Percentiles rank a stretch among this genome's conserved stretches.
Evolutionary conservation across 2,113 vertebrate genomes (phyloP).

Genomic region (Psittacara wagleri): DNA sequence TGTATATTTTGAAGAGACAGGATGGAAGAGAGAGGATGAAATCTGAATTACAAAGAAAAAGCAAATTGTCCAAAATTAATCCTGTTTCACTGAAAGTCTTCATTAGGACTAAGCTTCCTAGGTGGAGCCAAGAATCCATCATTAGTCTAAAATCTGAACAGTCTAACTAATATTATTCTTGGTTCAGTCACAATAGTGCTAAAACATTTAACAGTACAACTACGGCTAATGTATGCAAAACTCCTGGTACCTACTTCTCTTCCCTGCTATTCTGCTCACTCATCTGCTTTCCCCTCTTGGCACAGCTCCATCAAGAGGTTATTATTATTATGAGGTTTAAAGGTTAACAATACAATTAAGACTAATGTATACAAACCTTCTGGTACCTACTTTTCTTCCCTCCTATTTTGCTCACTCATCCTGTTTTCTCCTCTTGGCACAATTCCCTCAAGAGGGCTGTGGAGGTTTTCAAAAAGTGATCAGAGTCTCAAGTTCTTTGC

Average conservation of each 20-base stretch:
- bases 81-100: neutral
- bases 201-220: neutral
- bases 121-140: neutral
- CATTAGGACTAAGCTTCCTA: neutral
- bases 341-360: neutral
- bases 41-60: neutral
- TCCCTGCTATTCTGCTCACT: neutral
- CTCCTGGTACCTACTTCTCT: neutral
- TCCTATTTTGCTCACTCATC: neutral
- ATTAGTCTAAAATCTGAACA: neutral
- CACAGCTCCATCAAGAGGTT: neutral
- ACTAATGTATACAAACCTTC: neutral
- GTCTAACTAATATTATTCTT: neutral
- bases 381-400: neutral
- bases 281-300: neutral
- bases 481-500: neutral
- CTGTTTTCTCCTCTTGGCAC: neutral
- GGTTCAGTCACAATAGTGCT: neutral
- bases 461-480: neutral
- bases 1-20: neutral
- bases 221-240: neutral
- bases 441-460: neutral
- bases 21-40: neutral
- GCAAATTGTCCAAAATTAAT: neutral
- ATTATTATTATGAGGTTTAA: neutral